Evolutionary conservation across 2,888 invertebrate species (phyloP).

Genomic region (Lacanobia oleracea): DNA sequence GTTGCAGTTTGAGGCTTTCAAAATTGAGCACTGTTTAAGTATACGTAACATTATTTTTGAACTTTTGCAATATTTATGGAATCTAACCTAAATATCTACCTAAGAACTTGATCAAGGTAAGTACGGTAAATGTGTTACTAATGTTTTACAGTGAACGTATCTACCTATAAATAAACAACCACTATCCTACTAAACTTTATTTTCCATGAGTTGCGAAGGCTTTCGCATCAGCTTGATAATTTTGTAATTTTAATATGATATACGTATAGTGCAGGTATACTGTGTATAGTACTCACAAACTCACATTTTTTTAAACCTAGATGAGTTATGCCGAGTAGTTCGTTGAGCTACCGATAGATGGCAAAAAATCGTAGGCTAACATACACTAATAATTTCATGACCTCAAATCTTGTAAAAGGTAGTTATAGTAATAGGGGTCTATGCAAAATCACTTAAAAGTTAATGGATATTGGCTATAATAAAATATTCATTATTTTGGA

Average conservation of each 20-base stretch:
- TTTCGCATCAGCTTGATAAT: not conserved
- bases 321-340: not conserved
- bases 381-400: not conserved
- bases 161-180: not conserved
- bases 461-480: not conserved
- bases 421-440: not conserved
- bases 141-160: too few species aligned
- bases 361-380: not conserved
- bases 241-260: slow-evolving; percentile 20
- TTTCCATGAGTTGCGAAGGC: slow-evolving; percentile 13
- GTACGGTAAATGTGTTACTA: not conserved
- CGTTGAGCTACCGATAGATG: slow-evolving; percentile 27
- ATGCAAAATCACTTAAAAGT: not conserved
- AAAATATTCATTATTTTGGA: not conserved
- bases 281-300: too few species aligned
- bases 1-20: not conserved
- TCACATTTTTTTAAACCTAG: not conserved
- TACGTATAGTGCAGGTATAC: not conserved
- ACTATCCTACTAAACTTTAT: slow-evolving; percentile 22
- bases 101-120: not conserved
- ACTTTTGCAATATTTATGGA: not conserved
- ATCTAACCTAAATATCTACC: too few species aligned
- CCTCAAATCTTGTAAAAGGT: not conserved
- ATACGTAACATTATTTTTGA: not conserved
- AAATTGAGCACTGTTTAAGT: not conserved